A percentile compares a stretch with the other conserved stretches of the same genome.
These are phyloP conservation scores for Larimichthys polyactis DNA, from an alignment of 2,113 vertebrate species.

Conservation along the genomic window DNA sequence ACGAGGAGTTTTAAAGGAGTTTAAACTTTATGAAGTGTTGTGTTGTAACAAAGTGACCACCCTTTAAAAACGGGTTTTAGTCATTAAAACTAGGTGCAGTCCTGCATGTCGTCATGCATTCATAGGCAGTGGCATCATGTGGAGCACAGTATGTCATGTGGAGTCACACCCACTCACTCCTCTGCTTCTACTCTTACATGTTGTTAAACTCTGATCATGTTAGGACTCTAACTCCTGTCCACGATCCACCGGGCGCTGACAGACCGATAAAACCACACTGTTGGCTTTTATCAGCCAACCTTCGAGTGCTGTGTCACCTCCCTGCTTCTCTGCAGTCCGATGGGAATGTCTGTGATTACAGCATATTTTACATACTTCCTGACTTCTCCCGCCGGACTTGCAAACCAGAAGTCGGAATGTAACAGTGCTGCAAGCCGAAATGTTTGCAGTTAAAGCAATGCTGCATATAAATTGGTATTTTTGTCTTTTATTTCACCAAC, in stretches of 20 bases:
- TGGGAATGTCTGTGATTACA: constrained; percentile 33
- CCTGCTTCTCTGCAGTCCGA: neutral
- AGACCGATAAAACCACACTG: constrained; percentile 8
- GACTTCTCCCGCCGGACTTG: neutral
- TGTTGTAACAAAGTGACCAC: neutral
- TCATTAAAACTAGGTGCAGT: constrained; percentile 47
- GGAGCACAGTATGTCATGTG: constrained; percentile 11
- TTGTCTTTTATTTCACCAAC: too few species aligned
- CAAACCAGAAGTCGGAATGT: neutral
- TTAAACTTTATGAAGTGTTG: neutral
- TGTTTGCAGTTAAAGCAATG: neutral
- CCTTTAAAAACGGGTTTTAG: neutral
- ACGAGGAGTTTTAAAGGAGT: too few species aligned
- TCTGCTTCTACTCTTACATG: neutral
- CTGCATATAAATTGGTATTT: too few species aligned
- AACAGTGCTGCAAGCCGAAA: neutral
- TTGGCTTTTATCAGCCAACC: constrained; percentile 9
- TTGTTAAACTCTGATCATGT: neutral
- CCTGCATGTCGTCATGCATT: constrained; percentile 70
- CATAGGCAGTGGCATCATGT: constrained; percentile 63
- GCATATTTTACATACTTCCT: constrained; percentile 14
- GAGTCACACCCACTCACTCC: constrained; percentile 30
- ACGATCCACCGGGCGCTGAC: neutral
- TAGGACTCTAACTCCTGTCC: neutral
- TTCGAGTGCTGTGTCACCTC: constrained; percentile 21